Evolutionary conservation across 1,140 invertebrate species (phyloP).

Genomic region (Drosophila repleta): DNA sequence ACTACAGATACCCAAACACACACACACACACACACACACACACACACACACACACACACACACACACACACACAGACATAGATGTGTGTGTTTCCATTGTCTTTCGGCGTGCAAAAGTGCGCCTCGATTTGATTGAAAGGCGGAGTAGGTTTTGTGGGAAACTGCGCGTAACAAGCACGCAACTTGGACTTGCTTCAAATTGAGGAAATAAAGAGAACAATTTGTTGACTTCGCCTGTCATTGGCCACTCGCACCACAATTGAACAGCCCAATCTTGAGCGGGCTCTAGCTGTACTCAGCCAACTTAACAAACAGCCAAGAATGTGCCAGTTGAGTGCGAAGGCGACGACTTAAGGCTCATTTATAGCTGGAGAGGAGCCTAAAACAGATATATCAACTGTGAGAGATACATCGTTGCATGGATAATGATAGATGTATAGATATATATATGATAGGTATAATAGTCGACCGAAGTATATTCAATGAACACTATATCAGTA

Average conservation of each 20-base stretch:
- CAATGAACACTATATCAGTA: no score
- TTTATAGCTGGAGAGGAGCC: no score
- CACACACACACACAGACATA: background rate
- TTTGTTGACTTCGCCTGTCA: background rate
- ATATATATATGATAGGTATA: no score
- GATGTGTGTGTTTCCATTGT: constrained; percentile 44
- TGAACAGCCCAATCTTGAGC: background rate
- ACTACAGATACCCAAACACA: background rate
- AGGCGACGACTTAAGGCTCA: no score
- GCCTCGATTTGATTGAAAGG: constrained; percentile 50
- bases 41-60: background rate
- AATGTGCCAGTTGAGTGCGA: no score
- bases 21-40: background rate
- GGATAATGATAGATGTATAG: no score
- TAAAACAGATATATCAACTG: no score
- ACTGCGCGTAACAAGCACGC: constrained; percentile 44
- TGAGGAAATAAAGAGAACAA: constrained; percentile 9
- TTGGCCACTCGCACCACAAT: background rate
- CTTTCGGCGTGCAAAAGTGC: constrained; percentile 51
- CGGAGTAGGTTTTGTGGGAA: constrained; percentile 47
- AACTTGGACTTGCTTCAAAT: constrained; percentile 15
- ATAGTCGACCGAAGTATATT: no score
- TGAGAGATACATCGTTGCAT: no score
- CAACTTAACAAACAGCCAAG: no score
- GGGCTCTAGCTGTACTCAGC: no score